Evolutionary conservation across 64 coral and sea anemone species (phyloP), one percentile per base, ranked within the genome.

Genomic region (Pachyseris speciosa): DNA sequence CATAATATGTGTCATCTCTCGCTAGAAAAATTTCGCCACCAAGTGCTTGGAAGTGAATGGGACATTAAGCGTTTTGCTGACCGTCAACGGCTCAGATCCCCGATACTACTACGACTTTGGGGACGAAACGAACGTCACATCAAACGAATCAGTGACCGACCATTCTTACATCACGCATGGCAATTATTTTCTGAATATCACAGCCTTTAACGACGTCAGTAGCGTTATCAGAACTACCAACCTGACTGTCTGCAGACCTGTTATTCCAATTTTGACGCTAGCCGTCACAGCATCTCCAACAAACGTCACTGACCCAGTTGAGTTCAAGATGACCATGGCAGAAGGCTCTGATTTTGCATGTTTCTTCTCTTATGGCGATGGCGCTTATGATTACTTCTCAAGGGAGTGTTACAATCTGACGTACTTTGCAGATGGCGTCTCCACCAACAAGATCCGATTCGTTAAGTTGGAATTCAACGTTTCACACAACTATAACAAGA

Each of bases 271-370:
- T 28, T 27, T 64, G 13, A 37, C 53, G n/a, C 61, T 90, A 57
- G 9, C 44, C 13, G 7, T 94, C 72, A 90, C 45, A 5, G 52
- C 26, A 4, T 96, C 19, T 0, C 61, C 63, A n/a, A 69, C 79
- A 20, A 90, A 93, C 32, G 37, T 70, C 15, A 93, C 63, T 58
- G 37, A 78, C 4, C 37, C 78, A 8, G 78, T 87, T 6, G 7
- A 60, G 19, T 24, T 96, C 33, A 64, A 20, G 6, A 72, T 84
- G 33, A 60, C 41, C 47, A 58, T 93, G 34, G 71, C 69, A 0
- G 67, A 93, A 73, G 91, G 86, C 9, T 96, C 95, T 17, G 95
- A 96, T 66, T 90, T 96, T 29, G 51, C 69, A 9, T 96, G 95
- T 53, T 22, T 34, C 22, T 80, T 80, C 40, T 2, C 61, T 13